These are phyloP conservation scores for Catostylus mosaicus DNA, from an alignment of 30 jellyfish, hydroid and myxozoan genomes.

Conservation along the genomic window DNA sequence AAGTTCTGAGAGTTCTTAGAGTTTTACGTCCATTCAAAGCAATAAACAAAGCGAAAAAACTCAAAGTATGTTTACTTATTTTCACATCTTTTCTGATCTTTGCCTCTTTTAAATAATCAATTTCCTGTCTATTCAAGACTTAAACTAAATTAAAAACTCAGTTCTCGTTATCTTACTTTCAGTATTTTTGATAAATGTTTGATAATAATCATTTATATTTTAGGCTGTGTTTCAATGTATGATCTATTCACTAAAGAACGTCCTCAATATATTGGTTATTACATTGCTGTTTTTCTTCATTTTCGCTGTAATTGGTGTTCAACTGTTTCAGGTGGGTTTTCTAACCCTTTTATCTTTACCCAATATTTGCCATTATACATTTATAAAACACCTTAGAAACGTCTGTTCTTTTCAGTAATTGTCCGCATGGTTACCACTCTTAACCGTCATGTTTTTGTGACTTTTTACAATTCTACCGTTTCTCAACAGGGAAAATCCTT, in stretches of 20 bases:
- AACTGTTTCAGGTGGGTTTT: slow-evolving; percentile 83
- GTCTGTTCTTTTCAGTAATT: too few species aligned
- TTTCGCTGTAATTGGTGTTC: slow-evolving; percentile 97
- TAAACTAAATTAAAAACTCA: neutral
- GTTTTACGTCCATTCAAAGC: slow-evolving; percentile 97
- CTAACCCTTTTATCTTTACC: neutral
- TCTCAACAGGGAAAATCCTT: slow-evolving; percentile 82
- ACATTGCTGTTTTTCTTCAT: slow-evolving; percentile 84
- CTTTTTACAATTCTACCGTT: neutral
- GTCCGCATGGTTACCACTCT: too few species aligned
- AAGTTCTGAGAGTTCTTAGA: slow-evolving; percentile 88
- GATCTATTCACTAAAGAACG: slow-evolving; percentile 93
- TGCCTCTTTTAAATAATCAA: neutral
- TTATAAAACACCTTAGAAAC: too few species aligned
- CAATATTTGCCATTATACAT: neutral
- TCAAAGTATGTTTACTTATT: slow-evolving; percentile 66
- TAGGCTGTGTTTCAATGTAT: slow-evolving; percentile 98
- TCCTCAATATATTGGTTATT: slow-evolving; percentile 86
- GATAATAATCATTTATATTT: neutral
- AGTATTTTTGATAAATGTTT: neutral
- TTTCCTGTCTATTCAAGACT: neutral
- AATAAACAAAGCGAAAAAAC: slow-evolving; percentile 86
- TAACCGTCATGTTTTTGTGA: neutral
- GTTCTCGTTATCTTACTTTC: neutral
- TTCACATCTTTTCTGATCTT: neutral